phyloP scores from a whole-genome alignment of 2,113 vertebrate species.

The Callocephalon fimbriatum region DNA sequence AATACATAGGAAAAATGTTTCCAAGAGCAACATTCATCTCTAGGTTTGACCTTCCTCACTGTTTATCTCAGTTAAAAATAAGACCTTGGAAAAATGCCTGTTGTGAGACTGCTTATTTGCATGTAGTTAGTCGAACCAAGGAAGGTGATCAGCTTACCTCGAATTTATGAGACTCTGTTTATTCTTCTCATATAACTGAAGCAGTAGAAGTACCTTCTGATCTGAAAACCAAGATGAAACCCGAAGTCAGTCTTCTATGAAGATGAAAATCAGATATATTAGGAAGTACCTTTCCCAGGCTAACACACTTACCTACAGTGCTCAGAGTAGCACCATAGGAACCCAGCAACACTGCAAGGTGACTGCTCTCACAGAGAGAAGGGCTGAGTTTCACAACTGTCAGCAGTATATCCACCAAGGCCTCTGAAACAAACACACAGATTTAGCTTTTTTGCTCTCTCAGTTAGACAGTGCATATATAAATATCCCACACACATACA shows the following conservation, averaged over 20 bases:
- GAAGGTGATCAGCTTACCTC: slow-evolving; percentile 64
- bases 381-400: slow-evolving; percentile 84
- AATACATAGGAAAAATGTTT: background rate
- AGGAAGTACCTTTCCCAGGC: background rate
- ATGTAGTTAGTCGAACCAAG: background rate
- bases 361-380: slow-evolving; percentile 82
- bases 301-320: slow-evolving; percentile 77
- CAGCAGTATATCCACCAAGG: slow-evolving; percentile 84
- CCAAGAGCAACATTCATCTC: background rate
- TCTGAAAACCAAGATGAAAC: slow-evolving; percentile 75
- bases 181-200: slow-evolving; percentile 91
- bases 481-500: background rate
- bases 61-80: background rate
- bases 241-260: background rate
- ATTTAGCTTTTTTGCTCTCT: background rate
- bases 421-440: slow-evolving; percentile 77
- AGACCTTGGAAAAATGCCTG: background rate
- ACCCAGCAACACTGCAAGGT: slow-evolving; percentile 89
- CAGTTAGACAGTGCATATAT: background rate
- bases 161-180: slow-evolving; percentile 84
- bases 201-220: slow-evolving; percentile 90
- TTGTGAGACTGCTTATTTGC: background rate
- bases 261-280: background rate
- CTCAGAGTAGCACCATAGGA: slow-evolving; percentile 90
- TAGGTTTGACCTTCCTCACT: background rate